Conservation (phyloP, 2,113 vertebrate genomes). For the Dromaius novaehollandiae region DNA sequence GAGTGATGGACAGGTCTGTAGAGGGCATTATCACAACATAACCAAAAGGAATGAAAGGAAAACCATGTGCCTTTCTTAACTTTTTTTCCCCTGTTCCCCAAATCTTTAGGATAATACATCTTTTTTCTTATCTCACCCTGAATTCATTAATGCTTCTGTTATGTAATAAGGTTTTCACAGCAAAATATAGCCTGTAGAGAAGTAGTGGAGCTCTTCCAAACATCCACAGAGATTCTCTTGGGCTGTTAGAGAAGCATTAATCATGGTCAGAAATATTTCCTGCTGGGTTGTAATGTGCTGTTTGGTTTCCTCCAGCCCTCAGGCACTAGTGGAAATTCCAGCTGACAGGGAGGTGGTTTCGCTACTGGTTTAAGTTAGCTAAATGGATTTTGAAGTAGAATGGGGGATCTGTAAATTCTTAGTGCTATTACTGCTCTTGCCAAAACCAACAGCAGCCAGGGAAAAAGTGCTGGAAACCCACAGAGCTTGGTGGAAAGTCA, state of each 20-base stretch:
- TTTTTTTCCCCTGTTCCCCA: not conserved
- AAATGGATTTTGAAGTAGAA: not conserved
- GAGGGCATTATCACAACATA: constrained; percentile 64
- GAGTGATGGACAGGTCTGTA: constrained; percentile 69
- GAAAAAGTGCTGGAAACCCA: not conserved
- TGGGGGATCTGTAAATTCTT: not conserved
- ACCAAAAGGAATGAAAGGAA: constrained; percentile 65
- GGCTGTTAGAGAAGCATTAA: not conserved
- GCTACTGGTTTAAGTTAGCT: not conserved
- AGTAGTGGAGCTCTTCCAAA: not conserved
- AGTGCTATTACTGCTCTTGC: not conserved
- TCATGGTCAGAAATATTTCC: constrained; percentile 27
- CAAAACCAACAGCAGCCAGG: not conserved
- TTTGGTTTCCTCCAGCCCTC: not conserved
- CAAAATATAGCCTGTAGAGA: constrained; percentile 3
- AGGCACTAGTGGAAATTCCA: not conserved
- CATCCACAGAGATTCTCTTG: not conserved
- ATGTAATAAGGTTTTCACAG: constrained; percentile 16
- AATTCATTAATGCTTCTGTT: constrained; percentile 31
- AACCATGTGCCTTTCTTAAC: constrained; percentile 49
- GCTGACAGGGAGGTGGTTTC: not conserved
- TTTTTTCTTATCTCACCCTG: constrained; percentile 33
- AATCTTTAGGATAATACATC: constrained; percentile 46
- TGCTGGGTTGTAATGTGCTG: not conserved
- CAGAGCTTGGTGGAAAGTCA: not conserved